Conservation (phyloP, 2,113 vertebrate genomes). For the Sylvia atricapilla region DNA sequence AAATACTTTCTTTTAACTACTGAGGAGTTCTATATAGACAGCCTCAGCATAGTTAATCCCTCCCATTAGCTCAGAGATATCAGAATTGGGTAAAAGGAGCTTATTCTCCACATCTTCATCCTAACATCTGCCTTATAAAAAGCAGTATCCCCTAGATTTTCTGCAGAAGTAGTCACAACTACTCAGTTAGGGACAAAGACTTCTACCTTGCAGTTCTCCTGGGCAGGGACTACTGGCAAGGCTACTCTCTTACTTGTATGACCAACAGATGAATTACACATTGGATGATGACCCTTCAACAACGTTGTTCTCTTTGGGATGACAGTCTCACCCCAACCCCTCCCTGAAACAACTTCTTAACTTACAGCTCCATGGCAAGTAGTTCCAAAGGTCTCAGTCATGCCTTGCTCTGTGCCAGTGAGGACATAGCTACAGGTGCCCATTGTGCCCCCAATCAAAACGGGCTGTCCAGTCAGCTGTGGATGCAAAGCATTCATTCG, state of each 20-base stretch:
- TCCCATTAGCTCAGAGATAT: neutral
- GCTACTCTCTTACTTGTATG: neutral
- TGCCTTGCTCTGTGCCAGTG: slow-evolving; percentile 94
- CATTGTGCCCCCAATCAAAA: slow-evolving; percentile 97
- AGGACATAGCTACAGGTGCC: slow-evolving; percentile 98
- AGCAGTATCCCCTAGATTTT: neutral
- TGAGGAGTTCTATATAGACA: neutral
- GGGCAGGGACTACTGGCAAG: neutral
- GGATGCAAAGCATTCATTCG: neutral
- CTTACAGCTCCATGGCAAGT: slow-evolving; percentile 97
- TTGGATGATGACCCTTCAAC: neutral
- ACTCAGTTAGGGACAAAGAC: neutral
- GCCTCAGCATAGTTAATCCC: neutral
- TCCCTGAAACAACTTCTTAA: neutral
- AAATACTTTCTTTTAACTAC: neutral
- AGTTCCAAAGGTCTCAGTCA: slow-evolving; percentile 97
- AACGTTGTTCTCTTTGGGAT: neutral
- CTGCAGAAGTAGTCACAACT: neutral
- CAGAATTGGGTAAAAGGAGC: neutral
- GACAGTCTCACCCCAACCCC: neutral
- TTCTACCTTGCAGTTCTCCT: neutral
- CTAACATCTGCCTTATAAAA: neutral
- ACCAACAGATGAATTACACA: neutral
- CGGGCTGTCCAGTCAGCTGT: slow-evolving; percentile 95
- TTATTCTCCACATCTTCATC: neutral